A percentile compares a stretch with the other conserved stretches of the same genome.
These are phyloP conservation scores for Ametastegia equiseti DNA, from an alignment of 2,888 invertebrate genomes.

Conservation along the genomic window DNA sequence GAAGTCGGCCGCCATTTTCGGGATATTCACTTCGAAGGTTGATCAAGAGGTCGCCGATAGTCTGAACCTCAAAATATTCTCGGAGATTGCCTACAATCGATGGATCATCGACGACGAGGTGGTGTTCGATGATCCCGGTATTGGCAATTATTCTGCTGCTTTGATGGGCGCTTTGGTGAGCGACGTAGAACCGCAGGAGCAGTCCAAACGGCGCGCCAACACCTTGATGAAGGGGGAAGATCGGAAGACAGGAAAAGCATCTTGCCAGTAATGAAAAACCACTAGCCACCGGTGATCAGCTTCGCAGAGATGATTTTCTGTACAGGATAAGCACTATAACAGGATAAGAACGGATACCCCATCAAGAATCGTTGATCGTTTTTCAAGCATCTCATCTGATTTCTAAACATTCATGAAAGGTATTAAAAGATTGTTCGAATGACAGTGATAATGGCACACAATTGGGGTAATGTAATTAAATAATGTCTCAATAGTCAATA, in stretches of 20 bases:
- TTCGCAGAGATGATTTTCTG: neutral
- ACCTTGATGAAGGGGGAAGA: neutral
- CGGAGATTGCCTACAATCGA: slow-evolving; percentile 75
- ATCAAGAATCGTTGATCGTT: too few species aligned
- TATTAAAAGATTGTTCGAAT: neutral
- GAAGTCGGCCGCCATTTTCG: slow-evolving; percentile 59
- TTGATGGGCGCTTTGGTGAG: slow-evolving; percentile 64
- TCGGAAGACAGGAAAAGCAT: neutral
- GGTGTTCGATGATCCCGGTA: slow-evolving; percentile 77
- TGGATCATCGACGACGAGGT: slow-evolving; percentile 74
- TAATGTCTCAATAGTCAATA: too few species aligned
- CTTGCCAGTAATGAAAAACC: neutral
- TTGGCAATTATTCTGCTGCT: slow-evolving; percentile 76
- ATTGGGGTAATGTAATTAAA: neutral
- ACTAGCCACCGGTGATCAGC: too few species aligned
- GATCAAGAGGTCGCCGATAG: slow-evolving; percentile 60
- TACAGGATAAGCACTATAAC: too few species aligned
- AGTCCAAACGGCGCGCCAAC: neutral
- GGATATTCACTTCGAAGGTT: slow-evolving; percentile 64
- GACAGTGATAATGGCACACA: neutral
- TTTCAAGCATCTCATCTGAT: too few species aligned
- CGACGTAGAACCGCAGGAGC: slow-evolving; percentile 38
- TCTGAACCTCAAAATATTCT: slow-evolving; percentile 59
- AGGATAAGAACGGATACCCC: too few species aligned
- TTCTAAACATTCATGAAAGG: too few species aligned